phyloP scores from a whole-genome alignment of 2,797 vertebrate genomes.

The Xenopus petersii region DNA sequence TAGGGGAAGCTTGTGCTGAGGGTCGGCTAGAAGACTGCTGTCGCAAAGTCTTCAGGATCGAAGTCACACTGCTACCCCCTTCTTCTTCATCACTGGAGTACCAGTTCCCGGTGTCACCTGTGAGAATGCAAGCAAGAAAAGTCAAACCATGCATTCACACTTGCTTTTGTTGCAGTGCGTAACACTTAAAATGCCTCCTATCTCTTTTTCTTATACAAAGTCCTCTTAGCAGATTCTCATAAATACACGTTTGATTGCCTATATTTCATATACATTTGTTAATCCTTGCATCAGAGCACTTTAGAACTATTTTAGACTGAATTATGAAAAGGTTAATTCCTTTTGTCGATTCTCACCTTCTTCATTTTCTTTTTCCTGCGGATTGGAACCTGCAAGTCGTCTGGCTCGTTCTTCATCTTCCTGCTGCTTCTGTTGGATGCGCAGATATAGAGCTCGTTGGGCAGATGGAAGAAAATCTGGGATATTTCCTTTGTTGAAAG shows the following conservation, averaged over 20 bases:
- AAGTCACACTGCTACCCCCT: conserved; percentile 85
- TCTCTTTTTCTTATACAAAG: too few species aligned
- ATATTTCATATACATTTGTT: too few species aligned
- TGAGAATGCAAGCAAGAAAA: background rate
- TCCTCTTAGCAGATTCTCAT: too few species aligned
- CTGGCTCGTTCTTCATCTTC: conserved; percentile 89
- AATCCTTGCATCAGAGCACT: background rate
- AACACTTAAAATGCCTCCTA: too few species aligned
- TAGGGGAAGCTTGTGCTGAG: conserved; percentile 45
- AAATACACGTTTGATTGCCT: too few species aligned
- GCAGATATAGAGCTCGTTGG: conserved; percentile 87
- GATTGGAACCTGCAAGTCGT: conserved; percentile 78
- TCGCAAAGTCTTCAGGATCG: conserved; percentile 85
- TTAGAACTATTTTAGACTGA: background rate
- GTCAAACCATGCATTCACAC: too few species aligned
- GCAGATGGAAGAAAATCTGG: conserved; percentile 91
- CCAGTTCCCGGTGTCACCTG: conserved; percentile 92
- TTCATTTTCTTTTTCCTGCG: conserved; percentile 66
- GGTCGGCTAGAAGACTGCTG: conserved; percentile 75
- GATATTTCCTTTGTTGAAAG: conserved; percentile 69
- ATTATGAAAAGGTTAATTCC: background rate
- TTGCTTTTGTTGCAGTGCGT: too few species aligned
- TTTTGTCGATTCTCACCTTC: conserved; percentile 72
- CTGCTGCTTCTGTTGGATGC: conserved; percentile 94
- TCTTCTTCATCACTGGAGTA: conserved; percentile 97